These are phyloP conservation scores for Diadumene lineata DNA, from an alignment of 92 coral and sea anemone species.

Conservation along the genomic window DNA sequence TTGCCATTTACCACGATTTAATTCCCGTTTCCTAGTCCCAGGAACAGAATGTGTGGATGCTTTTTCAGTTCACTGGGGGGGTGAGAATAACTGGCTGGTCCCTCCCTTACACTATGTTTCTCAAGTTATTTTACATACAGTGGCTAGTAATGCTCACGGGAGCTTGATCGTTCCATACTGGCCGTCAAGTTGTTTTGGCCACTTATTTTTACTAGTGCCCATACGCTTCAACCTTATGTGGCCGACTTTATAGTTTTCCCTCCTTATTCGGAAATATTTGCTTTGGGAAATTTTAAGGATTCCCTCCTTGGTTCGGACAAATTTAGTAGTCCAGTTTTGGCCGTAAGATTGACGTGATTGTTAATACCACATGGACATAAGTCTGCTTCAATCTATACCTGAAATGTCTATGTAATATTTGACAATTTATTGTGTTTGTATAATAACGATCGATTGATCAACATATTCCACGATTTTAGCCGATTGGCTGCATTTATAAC, in stretches of 20 bases:
- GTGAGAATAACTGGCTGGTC: slow-evolving; percentile 46
- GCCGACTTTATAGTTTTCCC: not conserved
- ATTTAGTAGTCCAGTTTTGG: too few species aligned
- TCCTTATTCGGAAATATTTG: not conserved
- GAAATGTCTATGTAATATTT: too few species aligned
- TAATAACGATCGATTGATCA: too few species aligned
- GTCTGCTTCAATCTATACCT: too few species aligned
- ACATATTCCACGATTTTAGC: not conserved
- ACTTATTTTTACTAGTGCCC: not conserved
- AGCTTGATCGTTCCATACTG: slow-evolving; percentile 41
- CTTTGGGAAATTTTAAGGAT: not conserved
- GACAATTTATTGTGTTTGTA: too few species aligned
- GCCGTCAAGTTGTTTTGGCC: slow-evolving; percentile 40
- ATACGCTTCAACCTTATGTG: not conserved
- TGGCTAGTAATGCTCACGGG: slow-evolving; percentile 32
- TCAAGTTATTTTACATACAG: slow-evolving; percentile 15
- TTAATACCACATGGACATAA: too few species aligned
- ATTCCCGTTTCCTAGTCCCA: slow-evolving; percentile 24
- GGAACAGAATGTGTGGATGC: slow-evolving; percentile 39
- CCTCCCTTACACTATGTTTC: slow-evolving; percentile 29
- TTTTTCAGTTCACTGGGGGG: slow-evolving; percentile 33
- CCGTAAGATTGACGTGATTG: too few species aligned
- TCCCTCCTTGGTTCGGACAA: not conserved
- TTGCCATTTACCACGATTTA: slow-evolving; percentile 27
- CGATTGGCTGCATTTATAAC: not conserved